Evolutionary conservation across 2,797 vertebrate genomes (phyloP), one percentile per base, ranked within the genome.

Genomic region (Buphagus erythrorhynchus): DNA sequence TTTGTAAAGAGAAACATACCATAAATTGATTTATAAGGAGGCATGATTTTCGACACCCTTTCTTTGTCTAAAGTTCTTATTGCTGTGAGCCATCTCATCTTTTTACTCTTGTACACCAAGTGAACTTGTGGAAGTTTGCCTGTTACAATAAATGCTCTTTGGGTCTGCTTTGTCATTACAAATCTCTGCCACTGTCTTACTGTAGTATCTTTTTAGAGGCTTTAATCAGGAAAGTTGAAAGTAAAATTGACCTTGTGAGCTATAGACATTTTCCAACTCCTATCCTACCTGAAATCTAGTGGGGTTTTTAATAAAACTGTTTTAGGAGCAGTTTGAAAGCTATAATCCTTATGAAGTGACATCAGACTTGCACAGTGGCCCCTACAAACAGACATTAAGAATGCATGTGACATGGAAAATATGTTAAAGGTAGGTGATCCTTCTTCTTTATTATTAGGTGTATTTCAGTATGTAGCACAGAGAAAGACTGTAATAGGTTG

Each of bases 381-480:
- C 74, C 31, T 48, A 55, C 14, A 66, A 11, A 18, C 11, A 55
- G 31, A 54, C 16, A 63, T 59, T 17, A 74, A 17, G 16, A 45
- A 13, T 15, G 8, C 4, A 20, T 2, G 7, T 8, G 15, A 54
- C 10, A 21, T 12, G 19, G 33, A 67, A 82, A 77, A 45, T 9
- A 6, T 3, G 7, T 28, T 73, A 16, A 52, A 65, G 4, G 7
- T 29, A 1, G 5, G 4, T 28, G 36, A 42, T 28, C 51, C 0
- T 73, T 88, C 54, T 78, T 52, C 13, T 72, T 79, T 33, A 18
- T 55, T 74, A 55, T 28, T 4, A 8, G 3, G 4, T 54, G 4
- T n/a, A 68, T 93, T 79, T 58, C 55, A 46, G 13, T 31, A 31
- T 43, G 11, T 40, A 35, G 18, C 28, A 46, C 14, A 38, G n/a